Conservation (phyloP, 2,113 vertebrate genomes). For the Regulus satrapa region DNA sequence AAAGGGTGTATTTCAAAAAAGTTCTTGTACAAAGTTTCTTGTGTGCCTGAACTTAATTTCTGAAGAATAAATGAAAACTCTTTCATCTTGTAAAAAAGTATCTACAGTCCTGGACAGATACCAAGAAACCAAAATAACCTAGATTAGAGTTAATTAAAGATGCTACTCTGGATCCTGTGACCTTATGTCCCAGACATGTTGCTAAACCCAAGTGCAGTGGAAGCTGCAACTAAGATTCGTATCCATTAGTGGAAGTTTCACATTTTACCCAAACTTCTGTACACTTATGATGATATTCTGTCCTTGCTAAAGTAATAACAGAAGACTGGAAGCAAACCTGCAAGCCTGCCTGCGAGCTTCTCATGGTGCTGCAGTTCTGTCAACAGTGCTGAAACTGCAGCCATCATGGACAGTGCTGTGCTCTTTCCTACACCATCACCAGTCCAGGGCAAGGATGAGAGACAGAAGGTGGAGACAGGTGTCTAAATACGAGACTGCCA, state of each 20-base stretch:
- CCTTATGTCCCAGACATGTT: rapidly evolving
- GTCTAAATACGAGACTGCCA: not conserved
- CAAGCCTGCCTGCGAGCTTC: not conserved
- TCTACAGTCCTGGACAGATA: not conserved
- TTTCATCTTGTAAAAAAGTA: not conserved
- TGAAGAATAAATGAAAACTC: not conserved
- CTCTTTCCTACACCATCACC: not conserved
- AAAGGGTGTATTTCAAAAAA: not conserved
- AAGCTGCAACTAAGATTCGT: not conserved
- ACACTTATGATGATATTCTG: not conserved
- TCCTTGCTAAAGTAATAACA: not conserved
- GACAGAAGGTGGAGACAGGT: not conserved
- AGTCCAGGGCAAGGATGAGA: not conserved
- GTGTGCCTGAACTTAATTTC: not conserved
- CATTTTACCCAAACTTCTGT: not conserved
- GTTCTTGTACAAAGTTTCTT: not conserved
- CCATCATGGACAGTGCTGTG: rapidly evolving
- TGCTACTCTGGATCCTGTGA: not conserved
- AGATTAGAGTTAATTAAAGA: not conserved
- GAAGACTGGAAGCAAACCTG: not conserved
- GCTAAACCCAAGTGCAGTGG: not conserved
- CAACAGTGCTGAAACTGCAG: not conserved
- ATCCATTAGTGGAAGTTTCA: not conserved
- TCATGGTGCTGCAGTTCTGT: no score
- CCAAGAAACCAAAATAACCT: not conserved